Base-by-base conservation (phyloP, 2,888 invertebrate genomes). In the Nemotelus pantherinus region DNA sequence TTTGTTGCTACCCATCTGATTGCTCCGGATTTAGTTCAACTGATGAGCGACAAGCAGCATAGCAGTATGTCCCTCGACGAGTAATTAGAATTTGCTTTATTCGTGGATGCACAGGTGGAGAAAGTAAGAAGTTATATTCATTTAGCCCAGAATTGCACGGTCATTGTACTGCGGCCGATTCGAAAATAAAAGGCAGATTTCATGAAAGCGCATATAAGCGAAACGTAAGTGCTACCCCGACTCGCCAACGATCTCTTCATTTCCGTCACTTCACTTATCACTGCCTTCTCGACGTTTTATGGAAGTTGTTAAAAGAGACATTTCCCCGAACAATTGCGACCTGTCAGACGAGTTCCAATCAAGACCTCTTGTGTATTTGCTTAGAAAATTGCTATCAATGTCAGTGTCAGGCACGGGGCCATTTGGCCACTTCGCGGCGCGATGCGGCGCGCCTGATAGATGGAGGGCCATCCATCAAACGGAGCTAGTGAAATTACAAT, bases 371-470 rank as follows among this genome's bases (percentile, higher is more conserved):
- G 57, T 68, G 50, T 43, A 43, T 55, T 48, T 48, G 70, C 55
- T 43, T 55, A 71, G 55, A 55, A 55, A 71, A 71, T 71, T 57
- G 55, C 55, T 71, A 71, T 71, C 70, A 71, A 71, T 71, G 70
- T 55, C 65, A 65, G 9, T 10, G 65, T 9, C 65, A 47, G 45
- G 45, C 45, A 10, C 45, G 45, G 10, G 47, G 65, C n/a, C 45
- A 65, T 65, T 44, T 65, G 65, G 47, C 45, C 65, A 65, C 65
- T 65, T 65, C 45, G 65, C 65, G 9, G 45, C 25, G 25, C 25
- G 25, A 25, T 25, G 25, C 53, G 53, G 53, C 6, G 6, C 6
- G 6, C 10, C 65, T 65, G 10, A 65, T 65, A 65, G 2, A 47
- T 65, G 10, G 65, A 47, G 65, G 65, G 47, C 41, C 65, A 60